Base-by-base conservation (phyloP, 2,113 vertebrate species). In the Ceyx melanurus region DNA sequence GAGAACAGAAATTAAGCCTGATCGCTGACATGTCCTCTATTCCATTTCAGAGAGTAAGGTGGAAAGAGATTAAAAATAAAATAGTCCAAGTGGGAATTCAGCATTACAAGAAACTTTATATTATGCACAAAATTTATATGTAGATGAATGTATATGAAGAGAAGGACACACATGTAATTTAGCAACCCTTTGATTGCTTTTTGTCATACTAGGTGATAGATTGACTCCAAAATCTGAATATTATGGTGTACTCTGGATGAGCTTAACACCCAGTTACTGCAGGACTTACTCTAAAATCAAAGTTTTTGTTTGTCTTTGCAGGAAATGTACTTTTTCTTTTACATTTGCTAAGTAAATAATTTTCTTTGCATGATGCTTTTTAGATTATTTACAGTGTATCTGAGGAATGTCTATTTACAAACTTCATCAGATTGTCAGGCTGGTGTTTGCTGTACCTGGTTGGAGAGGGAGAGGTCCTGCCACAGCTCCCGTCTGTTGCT, bases 1-100 rank as follows among this genome's bases (percentile, higher is more conserved):
- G 94, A 95, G 92, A 92, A 85, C 84, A 93, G 89, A 91, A 95
- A 91, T 94, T 94, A 95, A 94, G 88, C 82, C 68, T 74, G 56
- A 51, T 94, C 68, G 54, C 84, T 89, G 91, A 85, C 79, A 29
- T 50, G 82, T 82, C 92, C 85, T 92, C 75, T 80, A 22, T 43
- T 89, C 5, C 19, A n/a, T 60, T 79, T 65, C 56, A 85, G 67
- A 87, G 51, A 58, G 64, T 43, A 66, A 92, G 42, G 72, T 91
- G 64, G 82, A 82, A 91, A 62, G 86, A 92, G 56, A 94, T 93
- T 54, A 87, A 87, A 94, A 85, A 35, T 29, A n/a, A 88, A 94
- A 95, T 85, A 25, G 68, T 72, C 51, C 3, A 53, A 91, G 75
- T 77, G 89, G 85, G 84, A 92, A 43, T 93, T 73, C 7, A 56